Percentiles rank a stretch among this genome's conserved stretches.
These are phyloP conservation scores for Willowsia nigromaculata DNA, from an alignment of 2,888 invertebrate species.

Conservation along the genomic window DNA sequence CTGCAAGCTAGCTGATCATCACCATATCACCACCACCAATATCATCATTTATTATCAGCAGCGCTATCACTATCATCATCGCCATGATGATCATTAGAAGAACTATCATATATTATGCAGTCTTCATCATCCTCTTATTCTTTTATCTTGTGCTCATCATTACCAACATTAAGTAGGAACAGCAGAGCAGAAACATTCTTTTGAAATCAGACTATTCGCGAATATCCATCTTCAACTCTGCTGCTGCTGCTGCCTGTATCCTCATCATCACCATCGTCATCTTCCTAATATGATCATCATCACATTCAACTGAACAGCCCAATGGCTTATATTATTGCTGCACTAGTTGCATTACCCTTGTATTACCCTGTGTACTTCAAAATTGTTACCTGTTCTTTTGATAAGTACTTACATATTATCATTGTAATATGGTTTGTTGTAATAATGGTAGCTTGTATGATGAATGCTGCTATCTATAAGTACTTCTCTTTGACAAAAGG, in stretches of 20 bases:
- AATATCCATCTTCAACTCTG: not conserved
- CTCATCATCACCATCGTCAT: not conserved
- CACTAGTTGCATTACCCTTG: too few species aligned
- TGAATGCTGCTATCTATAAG: not conserved
- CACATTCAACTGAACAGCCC: not conserved
- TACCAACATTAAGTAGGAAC: not conserved
- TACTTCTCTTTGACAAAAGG: not conserved
- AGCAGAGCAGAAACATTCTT: not conserved
- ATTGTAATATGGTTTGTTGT: not conserved
- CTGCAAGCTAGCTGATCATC: constrained; percentile 18
- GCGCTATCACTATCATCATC: constrained; percentile 10
- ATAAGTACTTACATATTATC: not conserved
- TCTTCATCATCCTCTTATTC: not conserved
- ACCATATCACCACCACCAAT: constrained; percentile 4
- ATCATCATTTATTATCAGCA: constrained; percentile 34
- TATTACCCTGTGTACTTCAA: constrained; percentile 9
- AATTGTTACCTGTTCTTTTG: constrained; percentile 16
- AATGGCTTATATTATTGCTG: not conserved
- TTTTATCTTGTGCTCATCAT: not conserved
- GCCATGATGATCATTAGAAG: not conserved
- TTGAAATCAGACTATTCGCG: not conserved
- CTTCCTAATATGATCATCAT: not conserved
- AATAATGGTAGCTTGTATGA: not conserved
- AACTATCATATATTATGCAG: not conserved
- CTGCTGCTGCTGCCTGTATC: not conserved